Conservation (phyloP, 2,888 invertebrate genomes). For the Aporophyla nigra region DNA sequence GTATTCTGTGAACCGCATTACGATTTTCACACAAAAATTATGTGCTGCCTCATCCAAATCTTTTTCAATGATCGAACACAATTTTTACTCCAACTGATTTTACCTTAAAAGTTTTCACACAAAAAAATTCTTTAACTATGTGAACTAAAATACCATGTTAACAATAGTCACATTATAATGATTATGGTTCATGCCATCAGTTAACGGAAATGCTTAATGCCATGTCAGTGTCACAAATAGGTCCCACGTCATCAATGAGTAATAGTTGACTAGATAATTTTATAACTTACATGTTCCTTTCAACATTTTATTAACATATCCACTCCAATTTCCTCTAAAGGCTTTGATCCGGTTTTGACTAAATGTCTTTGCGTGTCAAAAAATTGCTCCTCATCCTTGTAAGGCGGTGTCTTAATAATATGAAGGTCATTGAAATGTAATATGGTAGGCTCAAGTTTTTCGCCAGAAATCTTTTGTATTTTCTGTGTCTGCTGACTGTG, state of each 20-base stretch:
- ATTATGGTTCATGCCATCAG: conserved; percentile 57
- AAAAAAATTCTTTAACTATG: conserved; percentile 8
- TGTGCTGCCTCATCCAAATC: background rate
- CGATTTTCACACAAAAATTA: too few relatives aligned
- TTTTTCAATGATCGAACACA: background rate
- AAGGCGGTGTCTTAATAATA: background rate
- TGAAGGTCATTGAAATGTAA: background rate
- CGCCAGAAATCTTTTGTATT: too few relatives aligned
- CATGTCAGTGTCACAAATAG: conserved; percentile 53
- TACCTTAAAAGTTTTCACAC: background rate
- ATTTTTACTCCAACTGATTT: background rate
- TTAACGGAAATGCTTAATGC: conserved; percentile 57
- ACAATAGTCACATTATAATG: conserved; percentile 27
- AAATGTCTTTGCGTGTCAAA: background rate
- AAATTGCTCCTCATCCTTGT: background rate
- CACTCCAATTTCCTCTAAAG: conserved; percentile 16
- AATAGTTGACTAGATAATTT: conserved; percentile 31
- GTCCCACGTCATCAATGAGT: conserved; percentile 69
- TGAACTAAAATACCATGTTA: conserved; percentile 31
- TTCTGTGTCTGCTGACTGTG: background rate
- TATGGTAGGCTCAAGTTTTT: background rate
- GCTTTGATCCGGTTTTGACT: conserved; percentile 14
- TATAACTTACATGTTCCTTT: background rate
- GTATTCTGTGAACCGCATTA: too few relatives aligned
- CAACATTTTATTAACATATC: conserved; percentile 28